These are phyloP conservation scores for Leptopilina myrica DNA, from an alignment of 2,888 invertebrate species.

Conservation along the genomic window DNA sequence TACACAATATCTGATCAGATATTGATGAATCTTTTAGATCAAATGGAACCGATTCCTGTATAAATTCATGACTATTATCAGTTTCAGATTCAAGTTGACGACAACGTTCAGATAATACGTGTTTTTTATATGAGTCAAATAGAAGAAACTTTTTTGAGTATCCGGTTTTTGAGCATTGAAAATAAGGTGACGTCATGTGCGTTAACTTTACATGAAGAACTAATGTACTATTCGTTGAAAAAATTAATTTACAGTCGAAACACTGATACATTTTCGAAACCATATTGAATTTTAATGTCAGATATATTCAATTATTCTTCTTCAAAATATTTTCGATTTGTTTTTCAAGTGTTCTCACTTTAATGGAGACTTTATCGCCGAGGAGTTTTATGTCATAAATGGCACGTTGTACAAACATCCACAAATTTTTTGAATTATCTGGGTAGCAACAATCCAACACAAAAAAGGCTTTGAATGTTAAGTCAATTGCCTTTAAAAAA, in stretches of 20 bases:
- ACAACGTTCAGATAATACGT: neutral
- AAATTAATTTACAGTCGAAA: neutral
- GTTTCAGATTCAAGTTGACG: neutral
- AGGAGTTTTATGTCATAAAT: neutral
- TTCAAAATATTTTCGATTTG: slow-evolving; percentile 2
- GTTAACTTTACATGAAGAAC: slow-evolving; percentile 21
- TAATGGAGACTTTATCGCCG: neutral
- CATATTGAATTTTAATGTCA: neutral
- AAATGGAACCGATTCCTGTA: neutral
- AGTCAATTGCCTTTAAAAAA: slow-evolving; percentile 3
- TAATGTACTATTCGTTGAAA: neutral
- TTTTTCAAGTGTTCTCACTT: slow-evolving; percentile 17
- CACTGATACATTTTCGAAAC: slow-evolving; percentile 5
- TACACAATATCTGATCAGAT: neutral
- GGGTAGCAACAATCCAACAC: slow-evolving; percentile 16
- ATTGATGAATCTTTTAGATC: neutral
- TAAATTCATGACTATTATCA: neutral
- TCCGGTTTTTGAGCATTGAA: neutral
- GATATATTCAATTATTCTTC: neutral
- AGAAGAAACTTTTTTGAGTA: neutral
- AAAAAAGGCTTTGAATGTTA: slow-evolving; percentile 12
- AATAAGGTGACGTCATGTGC: neutral
- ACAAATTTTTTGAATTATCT: neutral
- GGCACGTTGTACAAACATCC: slow-evolving; percentile 1
- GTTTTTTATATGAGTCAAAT: slow-evolving; percentile 31